Percentiles rank a stretch among this genome's conserved stretches.
Conservation (phyloP, 2,113 vertebrate species). For the Cyrtonyx montezumae region DNA sequence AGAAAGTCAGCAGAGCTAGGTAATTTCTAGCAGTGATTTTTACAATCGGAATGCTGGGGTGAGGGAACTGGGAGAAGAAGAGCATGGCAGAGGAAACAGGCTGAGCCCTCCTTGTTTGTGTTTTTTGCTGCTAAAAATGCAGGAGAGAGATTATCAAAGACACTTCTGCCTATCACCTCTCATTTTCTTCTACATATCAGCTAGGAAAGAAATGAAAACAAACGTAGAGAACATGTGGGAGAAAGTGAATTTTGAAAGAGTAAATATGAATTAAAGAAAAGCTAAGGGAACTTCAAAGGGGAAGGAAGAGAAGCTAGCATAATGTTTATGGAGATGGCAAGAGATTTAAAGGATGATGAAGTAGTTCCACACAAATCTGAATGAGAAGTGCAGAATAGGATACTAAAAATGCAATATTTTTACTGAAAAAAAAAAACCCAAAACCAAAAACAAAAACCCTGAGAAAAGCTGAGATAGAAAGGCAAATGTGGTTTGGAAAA, state of each 20-base stretch:
- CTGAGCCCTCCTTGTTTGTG: not conserved
- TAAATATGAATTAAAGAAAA: constrained; percentile 27
- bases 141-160: not conserved
- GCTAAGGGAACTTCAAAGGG: not conserved
- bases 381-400: not conserved
- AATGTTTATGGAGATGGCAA: constrained; percentile 36
- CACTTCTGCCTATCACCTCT: not conserved
- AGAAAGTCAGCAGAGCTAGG: not conserved
- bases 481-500: not conserved
- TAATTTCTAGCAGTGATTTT: not conserved
- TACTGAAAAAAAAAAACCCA: not conserved
- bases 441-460: not conserved
- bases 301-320: constrained; percentile 11
- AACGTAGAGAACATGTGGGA: not conserved
- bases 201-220: not conserved
- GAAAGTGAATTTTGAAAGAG: constrained; percentile 1
- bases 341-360: constrained; percentile 54
- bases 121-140: not conserved
- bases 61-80: not conserved
- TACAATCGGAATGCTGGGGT: not conserved
- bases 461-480: not conserved
- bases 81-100: not conserved
- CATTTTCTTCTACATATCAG: not conserved
- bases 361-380: constrained; percentile 22
- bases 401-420: constrained; percentile 17